Evolutionary conservation across 2,888 invertebrate genomes (phyloP).

Genomic region (Eumerus sabulonum): DNA sequence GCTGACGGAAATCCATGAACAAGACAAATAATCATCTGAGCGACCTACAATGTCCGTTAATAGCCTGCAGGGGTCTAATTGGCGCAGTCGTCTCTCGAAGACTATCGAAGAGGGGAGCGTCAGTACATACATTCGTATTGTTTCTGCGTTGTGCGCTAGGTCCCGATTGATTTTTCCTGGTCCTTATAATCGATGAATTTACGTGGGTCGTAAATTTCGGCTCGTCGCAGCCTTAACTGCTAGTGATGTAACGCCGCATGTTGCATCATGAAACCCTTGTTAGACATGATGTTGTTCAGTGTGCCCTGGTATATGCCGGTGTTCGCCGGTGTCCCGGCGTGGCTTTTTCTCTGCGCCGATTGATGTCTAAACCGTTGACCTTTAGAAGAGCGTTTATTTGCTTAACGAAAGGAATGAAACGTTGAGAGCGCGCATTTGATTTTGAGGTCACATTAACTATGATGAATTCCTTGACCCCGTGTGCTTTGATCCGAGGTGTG

Average conservation of each 20-base stretch:
- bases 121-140: conserved; percentile 29
- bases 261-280: conserved; percentile 59
- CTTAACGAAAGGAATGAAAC: no score
- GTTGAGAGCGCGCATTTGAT: no score
- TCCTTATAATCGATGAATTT: conserved; percentile 57
- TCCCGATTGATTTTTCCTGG: conserved; percentile 32
- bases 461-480: no score
- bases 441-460: no score
- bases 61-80: conserved; percentile 65
- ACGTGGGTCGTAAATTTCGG: conserved; percentile 49
- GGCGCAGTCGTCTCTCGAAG: conserved; percentile 52
- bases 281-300: conserved; percentile 32
- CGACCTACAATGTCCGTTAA: conserved; percentile 40
- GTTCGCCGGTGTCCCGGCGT: no score
- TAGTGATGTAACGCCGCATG: conserved; percentile 60
- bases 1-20: conserved; percentile 10
- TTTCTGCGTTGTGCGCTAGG: conserved; percentile 22
- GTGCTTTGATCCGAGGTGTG: no score
- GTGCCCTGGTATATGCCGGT: no score
- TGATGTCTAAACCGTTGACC: no score
- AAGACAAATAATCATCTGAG: conserved; percentile 1
- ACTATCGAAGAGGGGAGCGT: conserved; percentile 47
- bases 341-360: no score
- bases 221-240: conserved; percentile 21
- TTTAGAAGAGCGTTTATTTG: no score